Evolutionary conservation across 2,113 vertebrate species (phyloP), one percentile per base, ranked within the genome.

Genomic region (Heterochromis multidens): DNA sequence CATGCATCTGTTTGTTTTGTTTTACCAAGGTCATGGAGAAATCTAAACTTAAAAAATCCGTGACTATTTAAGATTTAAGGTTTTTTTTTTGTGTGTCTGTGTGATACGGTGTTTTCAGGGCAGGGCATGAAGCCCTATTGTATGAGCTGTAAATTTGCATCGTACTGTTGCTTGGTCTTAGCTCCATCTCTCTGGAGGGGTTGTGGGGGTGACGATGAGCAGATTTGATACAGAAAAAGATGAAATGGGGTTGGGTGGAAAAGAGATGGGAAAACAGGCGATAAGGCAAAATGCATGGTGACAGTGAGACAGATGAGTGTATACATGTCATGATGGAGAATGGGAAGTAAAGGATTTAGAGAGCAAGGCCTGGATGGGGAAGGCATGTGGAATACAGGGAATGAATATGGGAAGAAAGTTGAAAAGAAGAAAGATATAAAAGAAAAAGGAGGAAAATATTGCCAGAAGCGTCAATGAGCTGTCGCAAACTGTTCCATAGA

Each of bases 21-120:
- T 35, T 43, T 81, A 43, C 40, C 77, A 83, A 87, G 90, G 86
- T 92, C 82, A 88, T 63, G 29, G 27, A 31, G 31, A 58, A 3
- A 29, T 61, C 21, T 72, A 31, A 40, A 37, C 11, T 16, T 74
- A 43, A 35, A 60, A 61, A 25, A 65, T 35, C 3, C 3, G 52
- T n/a, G 8, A 29, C 6, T 4, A 2, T 29, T 49, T 21, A 31
- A 49, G 9, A 72, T 72, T 8, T 46, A 1, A 7, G 6, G 7
- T 70, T 27, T 25, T 2, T 49, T 3, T 46, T 19, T 19, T 5
- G n/a, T n/a, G n/a, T n/a, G n/a, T n/a, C n/a, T n/a, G n/a, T 17
- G 13, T 35, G 3, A 17, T 25, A 6, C 7, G 3, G 14, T 58
- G 21, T 78, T 79, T 58, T 74, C 33, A 40, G 19, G 60, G 35